These are phyloP conservation scores for Corticium candelabrum DNA, from an alignment of 37 sponge, comb jelly and placozoan genomes.

Conservation along the genomic window DNA sequence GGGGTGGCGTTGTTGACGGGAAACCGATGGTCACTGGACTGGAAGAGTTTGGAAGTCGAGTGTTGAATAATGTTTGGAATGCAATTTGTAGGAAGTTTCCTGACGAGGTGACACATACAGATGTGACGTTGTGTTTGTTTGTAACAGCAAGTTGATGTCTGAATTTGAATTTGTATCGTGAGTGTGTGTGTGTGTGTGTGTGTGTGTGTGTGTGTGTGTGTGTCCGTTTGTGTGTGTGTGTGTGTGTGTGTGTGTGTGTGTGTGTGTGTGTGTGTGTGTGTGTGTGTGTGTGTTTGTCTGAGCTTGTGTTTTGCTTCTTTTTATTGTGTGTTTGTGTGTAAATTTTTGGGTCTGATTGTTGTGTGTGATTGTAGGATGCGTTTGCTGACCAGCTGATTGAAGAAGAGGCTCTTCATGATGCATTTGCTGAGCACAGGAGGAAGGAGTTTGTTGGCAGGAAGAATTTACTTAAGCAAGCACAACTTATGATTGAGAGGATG, in stretches of 20 bases:
- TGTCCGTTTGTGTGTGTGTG: too few species aligned
- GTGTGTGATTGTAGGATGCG: constrained; percentile 8
- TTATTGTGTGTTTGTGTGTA: too few species aligned
- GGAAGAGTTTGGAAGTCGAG: constrained; percentile 84
- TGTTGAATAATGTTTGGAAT: constrained; percentile 82
- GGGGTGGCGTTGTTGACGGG: constrained; percentile 74
- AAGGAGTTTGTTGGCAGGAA: constrained; percentile 52
- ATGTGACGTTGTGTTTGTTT: too few species aligned
- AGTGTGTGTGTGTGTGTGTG: background rate
- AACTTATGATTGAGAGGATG: constrained; percentile 8
- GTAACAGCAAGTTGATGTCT: background rate
- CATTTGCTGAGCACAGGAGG: constrained; percentile 41
- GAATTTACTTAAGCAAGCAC: constrained; percentile 36
- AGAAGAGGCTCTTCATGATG: constrained; percentile 35
- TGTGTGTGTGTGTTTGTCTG: too few species aligned
- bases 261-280: constrained; percentile 5
- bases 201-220: constrained; percentile 2
- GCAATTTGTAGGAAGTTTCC: constrained; percentile 70
- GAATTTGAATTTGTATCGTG: too few species aligned
- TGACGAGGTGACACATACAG: constrained; percentile 19
- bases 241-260: constrained; percentile 5
- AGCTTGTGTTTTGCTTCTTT: too few species aligned
- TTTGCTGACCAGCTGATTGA: constrained; percentile 27
- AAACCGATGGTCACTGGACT: constrained; percentile 62
- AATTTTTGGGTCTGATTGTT: background rate